Evolutionary conservation across 2,888 invertebrate genomes (phyloP), one percentile per base, ranked within the genome.

Genomic region (Pheosia tremula): DNA sequence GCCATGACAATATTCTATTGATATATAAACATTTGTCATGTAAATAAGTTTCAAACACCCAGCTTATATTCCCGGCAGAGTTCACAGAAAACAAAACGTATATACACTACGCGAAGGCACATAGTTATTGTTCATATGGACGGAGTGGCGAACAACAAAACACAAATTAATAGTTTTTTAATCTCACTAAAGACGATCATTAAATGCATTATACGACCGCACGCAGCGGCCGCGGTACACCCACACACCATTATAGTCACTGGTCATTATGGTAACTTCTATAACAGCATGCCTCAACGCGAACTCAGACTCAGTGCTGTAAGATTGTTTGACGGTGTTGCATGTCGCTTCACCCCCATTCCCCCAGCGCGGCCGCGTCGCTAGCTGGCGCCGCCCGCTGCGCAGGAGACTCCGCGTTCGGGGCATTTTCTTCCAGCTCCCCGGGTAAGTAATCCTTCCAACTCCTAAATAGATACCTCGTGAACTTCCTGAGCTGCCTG

Each of bases 361-460:
- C 87, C 0, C 82, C 80, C 3, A 77, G 77, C 2, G 83, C 65
- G 3, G 80, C 66, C 3, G 72, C 78, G 13, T 80, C 81, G 4
- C n/a, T 24, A 24, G 24, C 24, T 24, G 64, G 69, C 64, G 66
- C 72, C 66, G 41, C 62, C 45, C 53, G 72, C 10, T 67, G 61
- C 7, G 61, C 64, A 41, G 55, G 50, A 0, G 62, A 54, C 79
- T 78, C 67, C 6, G 62, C 52, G 36, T 53, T 58, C 68, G 66
- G 10, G n/a, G 43, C 45, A 41, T 62, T 68, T 58, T 89, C 91
- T n/a, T 93, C 91, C 62, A 96, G 88, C 67, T 96, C 96, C 0
- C 97, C 97, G 0, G 98, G 98, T 49, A 98, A 94, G 83, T 98
- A 98, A 83, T 98, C 98, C 87, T 98, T 98, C 98, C 98, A 98